Percentiles rank a stretch among this genome's conserved stretches.
phyloP scores from a whole-genome alignment of 37 sponge, comb jelly and placozoan genomes.

The Halichondria panicea region DNA sequence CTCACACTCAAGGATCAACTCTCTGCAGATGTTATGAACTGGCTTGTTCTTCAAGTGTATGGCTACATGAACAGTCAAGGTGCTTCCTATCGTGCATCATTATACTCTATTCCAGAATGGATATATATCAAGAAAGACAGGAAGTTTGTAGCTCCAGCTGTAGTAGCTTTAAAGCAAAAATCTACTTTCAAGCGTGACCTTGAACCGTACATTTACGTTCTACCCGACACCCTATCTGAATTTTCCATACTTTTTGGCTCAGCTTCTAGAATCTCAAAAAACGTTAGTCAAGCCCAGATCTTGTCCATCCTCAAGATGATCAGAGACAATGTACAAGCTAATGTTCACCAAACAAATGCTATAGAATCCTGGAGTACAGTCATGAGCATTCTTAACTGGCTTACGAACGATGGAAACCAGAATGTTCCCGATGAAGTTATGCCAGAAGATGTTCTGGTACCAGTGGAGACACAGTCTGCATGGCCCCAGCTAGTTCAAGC shows the following conservation, averaged over 20 bases:
- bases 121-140: constrained; percentile 15
- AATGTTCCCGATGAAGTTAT: background rate
- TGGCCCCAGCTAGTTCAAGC: constrained; percentile 16
- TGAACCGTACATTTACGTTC: constrained; percentile 41
- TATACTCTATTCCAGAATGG: constrained; percentile 12
- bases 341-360: background rate
- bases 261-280: constrained; percentile 4
- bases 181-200: constrained; percentile 20
- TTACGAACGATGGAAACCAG: constrained; percentile 16
- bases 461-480: constrained; percentile 13
- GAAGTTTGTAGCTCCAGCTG: constrained; percentile 22
- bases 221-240: constrained; percentile 9
- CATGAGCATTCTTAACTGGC: constrained; percentile 46
- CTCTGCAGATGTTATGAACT: background rate
- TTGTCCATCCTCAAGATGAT: constrained; percentile 19
- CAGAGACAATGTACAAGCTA: background rate
- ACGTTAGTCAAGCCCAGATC: constrained; percentile 13
- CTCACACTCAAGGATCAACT: background rate
- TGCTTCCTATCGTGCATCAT: background rate
- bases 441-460: constrained; percentile 14
- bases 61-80: background rate
- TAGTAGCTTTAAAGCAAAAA: constrained; percentile 28
- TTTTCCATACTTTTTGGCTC: constrained; percentile 5
- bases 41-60: constrained; percentile 3
- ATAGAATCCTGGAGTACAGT: constrained; percentile 29